Percentiles rank a stretch among this genome's conserved stretches.
Conservation (phyloP, 2,888 invertebrate species). For the Theretra japonica region DNA sequence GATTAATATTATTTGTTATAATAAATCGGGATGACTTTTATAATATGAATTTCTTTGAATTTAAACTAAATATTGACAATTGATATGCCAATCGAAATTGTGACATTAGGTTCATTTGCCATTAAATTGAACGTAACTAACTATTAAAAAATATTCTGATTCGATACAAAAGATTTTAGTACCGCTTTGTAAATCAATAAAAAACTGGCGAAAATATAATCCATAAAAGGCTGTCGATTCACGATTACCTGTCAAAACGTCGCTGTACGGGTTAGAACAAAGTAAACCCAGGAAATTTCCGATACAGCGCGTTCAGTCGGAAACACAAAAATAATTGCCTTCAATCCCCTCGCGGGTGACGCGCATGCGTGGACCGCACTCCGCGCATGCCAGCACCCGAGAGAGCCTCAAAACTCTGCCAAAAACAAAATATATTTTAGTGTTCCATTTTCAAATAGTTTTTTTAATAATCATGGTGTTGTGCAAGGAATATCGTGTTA, state of each 20-base stretch:
- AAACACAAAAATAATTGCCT: conserved; percentile 74
- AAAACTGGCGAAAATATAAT: too few relatives aligned
- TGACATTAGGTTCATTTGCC: too few relatives aligned
- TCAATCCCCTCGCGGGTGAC: conserved; percentile 39
- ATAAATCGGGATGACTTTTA: too few relatives aligned
- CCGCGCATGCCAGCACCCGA: conserved; percentile 67
- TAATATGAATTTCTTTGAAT: too few relatives aligned
- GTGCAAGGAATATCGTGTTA: neutral
- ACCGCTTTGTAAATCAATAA: too few relatives aligned
- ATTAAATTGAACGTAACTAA: too few relatives aligned
- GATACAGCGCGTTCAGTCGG: conserved; percentile 63
- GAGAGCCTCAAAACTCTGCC: conserved; percentile 54
- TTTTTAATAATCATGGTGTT: conserved; percentile 20
- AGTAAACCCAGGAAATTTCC: conserved; percentile 72
- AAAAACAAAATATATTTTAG: conserved; percentile 62
- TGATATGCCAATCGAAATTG: too few relatives aligned
- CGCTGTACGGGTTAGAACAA: conserved; percentile 46
- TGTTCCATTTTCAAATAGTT: conserved; percentile 29
- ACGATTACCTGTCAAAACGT: conserved; percentile 50
- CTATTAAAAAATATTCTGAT: too few relatives aligned
- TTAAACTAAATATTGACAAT: too few relatives aligned
- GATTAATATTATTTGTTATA: too few relatives aligned
- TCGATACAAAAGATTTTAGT: too few relatives aligned
- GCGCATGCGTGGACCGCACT: conserved; percentile 37
- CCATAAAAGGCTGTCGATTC: conserved; percentile 35